phyloP scores from a whole-genome alignment of 2,888 invertebrate genomes.

The Cantharis rustica region DNA sequence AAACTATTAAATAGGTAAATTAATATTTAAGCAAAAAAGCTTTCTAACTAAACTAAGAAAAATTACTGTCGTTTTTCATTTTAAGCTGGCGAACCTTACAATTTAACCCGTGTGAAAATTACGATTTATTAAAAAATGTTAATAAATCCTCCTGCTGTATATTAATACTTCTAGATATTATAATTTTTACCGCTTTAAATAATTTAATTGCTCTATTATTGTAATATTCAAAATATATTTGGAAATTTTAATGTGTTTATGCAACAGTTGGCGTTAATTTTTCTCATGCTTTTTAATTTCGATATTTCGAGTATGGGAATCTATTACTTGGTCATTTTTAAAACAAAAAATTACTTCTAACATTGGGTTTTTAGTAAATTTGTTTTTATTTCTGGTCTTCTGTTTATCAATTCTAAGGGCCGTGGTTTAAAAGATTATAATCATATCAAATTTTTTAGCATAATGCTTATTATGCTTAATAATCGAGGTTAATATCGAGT shows the following conservation, averaged over 20 bases:
- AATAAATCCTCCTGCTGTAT: background rate
- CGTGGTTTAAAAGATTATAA: too few species aligned
- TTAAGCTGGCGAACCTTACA: background rate
- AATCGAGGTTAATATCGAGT: too few species aligned
- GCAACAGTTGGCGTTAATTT: background rate
- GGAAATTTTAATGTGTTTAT: background rate
- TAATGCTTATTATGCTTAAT: too few species aligned
- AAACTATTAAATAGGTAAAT: too few species aligned
- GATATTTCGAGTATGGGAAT: background rate
- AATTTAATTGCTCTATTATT: constrained; percentile 2
- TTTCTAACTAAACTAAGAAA: too few species aligned
- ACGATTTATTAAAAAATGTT: background rate
- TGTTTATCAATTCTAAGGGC: too few species aligned
- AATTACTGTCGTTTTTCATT: background rate
- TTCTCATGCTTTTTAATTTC: background rate
- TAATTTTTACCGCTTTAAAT: background rate
- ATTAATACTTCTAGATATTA: background rate
- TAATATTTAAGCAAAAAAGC: too few species aligned
- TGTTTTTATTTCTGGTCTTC: too few species aligned
- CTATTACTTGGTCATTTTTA: background rate
- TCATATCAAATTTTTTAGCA: too few species aligned
- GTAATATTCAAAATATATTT: background rate
- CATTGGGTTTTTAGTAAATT: too few species aligned
- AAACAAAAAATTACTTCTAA: background rate
- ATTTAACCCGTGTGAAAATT: background rate